Evolutionary conservation across 2,888 invertebrate genomes (phyloP).

Genomic region (Esperia sulphurella): DNA sequence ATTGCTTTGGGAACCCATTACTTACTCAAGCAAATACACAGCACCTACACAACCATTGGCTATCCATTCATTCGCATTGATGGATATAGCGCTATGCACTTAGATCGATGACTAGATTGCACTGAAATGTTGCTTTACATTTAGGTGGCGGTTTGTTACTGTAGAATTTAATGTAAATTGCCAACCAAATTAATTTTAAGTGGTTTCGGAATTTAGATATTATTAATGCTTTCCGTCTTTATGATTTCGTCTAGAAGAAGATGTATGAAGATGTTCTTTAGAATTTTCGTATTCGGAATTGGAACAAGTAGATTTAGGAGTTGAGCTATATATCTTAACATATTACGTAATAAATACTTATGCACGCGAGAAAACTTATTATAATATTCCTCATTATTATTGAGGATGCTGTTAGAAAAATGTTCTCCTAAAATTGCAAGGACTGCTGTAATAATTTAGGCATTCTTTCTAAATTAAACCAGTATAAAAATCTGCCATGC

Average conservation of each 20-base stretch:
- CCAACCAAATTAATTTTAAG: background rate
- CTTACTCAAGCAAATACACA: slow-evolving; percentile 64
- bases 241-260: too few relatives aligned
- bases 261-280: too few relatives aligned
- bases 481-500: slow-evolving; percentile 15
- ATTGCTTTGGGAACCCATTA: slow-evolving; percentile 62
- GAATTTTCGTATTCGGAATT: background rate
- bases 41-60: slow-evolving; percentile 71
- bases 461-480: background rate
- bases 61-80: slow-evolving; percentile 44
- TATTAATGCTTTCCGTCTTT: too few relatives aligned
- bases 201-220: too few relatives aligned
- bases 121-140: slow-evolving; percentile 35
- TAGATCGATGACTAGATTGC: slow-evolving; percentile 57
- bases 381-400: slow-evolving; percentile 21
- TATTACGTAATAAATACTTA: slow-evolving; percentile 24
- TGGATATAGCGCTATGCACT: slow-evolving; percentile 57
- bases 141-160: slow-evolving; percentile 23
- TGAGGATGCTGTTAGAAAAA: slow-evolving; percentile 4
- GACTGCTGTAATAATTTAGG: slow-evolving; percentile 4
- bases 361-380: slow-evolving; percentile 18
- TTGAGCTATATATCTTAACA: slow-evolving; percentile 21
- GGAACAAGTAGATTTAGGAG: background rate
- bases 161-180: slow-evolving; percentile 3
- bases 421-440: background rate